Conservation (phyloP, 2,888 invertebrate species). For the Macrosiphum euphorbiae region DNA sequence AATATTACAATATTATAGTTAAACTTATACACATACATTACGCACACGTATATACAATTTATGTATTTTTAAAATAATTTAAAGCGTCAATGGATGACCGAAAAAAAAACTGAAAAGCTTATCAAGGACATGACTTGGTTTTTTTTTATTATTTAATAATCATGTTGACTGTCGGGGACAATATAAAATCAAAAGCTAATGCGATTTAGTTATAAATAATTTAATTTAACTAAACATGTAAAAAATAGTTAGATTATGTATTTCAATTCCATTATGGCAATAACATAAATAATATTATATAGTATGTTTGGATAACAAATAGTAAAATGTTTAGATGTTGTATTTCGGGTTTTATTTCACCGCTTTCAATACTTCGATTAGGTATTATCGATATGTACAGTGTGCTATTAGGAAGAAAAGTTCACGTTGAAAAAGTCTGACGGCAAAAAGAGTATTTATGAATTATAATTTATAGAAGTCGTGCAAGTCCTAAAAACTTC, state of each 20-base stretch:
- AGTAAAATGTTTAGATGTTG: not conserved
- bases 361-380: not conserved
- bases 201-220: not conserved
- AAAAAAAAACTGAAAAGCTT: not conserved
- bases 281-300: too few species aligned
- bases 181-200: not conserved
- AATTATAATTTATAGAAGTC: not conserved
- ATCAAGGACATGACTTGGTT: not conserved
- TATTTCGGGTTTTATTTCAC: not conserved
- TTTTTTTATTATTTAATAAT: not conserved
- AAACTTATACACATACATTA: not conserved
- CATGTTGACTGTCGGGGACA: not conserved
- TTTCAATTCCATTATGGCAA: not conserved
- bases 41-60: not conserved
- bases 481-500: not conserved
- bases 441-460: not conserved
- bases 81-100: not conserved
- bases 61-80: not conserved
- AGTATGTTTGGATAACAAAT: too few species aligned
- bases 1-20: not conserved
- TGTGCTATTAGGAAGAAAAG: not conserved
- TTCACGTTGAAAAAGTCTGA: not conserved
- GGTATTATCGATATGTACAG: not conserved
- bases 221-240: not conserved
- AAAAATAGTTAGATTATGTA: not conserved